A percentile compares a stretch with the other conserved stretches of the same genome.
Evolutionary conservation across 2,888 invertebrate species (phyloP).

Genomic region (Euphydryas editha): DNA sequence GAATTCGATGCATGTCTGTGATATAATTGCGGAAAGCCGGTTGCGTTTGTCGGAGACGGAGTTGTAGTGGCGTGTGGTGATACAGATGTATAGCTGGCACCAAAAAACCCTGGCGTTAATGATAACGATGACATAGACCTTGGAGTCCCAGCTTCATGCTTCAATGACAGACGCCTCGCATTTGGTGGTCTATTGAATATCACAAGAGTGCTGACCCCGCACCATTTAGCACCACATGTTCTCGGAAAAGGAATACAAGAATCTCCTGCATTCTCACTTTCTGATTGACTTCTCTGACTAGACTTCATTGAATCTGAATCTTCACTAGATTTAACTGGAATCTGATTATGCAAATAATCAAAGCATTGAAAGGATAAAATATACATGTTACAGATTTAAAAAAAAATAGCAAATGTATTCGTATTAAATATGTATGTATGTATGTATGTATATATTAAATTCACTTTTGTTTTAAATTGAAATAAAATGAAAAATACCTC

Average conservation of each 20-base stretch:
- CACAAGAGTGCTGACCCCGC: constrained; percentile 92
- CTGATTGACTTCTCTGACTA: constrained; percentile 77
- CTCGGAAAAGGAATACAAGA: constrained; percentile 96
- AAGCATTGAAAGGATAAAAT: not conserved
- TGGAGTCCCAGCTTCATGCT: constrained; percentile 90
- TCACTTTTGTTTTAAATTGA: not conserved
- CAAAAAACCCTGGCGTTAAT: constrained; percentile 65
- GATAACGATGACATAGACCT: constrained; percentile 77
- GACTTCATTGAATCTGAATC: constrained; percentile 78
- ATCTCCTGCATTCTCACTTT: constrained; percentile 84
- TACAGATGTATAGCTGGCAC: constrained; percentile 67
- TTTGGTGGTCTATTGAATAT: constrained; percentile 92
- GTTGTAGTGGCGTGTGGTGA: constrained; percentile 80
- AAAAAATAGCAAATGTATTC: no score
- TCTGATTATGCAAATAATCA: constrained; percentile 55
- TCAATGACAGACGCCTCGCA: constrained; percentile 86
- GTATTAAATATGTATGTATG: not conserved
- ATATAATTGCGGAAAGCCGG: constrained; percentile 76
- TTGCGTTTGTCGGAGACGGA: constrained; percentile 77
- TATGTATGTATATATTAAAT: not conserved
- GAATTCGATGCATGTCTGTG: constrained; percentile 83
- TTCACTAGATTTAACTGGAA: constrained; percentile 82
- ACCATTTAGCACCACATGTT: constrained; percentile 97
- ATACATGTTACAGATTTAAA: not conserved
- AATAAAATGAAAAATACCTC: constrained; percentile 58